Evolutionary conservation across 2,888 invertebrate genomes (phyloP).

Genomic region (Tipula lateralis): DNA sequence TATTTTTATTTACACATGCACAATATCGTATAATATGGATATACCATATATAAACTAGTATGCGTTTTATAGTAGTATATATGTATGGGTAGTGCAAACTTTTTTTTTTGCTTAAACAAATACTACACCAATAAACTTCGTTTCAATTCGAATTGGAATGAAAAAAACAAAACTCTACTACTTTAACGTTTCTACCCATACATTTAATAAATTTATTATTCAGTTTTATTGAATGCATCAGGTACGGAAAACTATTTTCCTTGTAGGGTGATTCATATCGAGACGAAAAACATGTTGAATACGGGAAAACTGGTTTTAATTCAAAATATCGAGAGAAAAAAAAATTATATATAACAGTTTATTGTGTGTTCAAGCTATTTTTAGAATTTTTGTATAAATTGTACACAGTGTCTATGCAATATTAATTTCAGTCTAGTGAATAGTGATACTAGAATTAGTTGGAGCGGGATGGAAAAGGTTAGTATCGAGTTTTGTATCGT

Average conservation of each 20-base stretch:
- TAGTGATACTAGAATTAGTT: too few relatives aligned
- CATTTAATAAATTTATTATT: background rate
- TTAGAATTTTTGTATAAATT: background rate
- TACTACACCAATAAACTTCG: background rate
- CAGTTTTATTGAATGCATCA: background rate
- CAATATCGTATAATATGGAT: background rate
- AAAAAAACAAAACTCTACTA: background rate
- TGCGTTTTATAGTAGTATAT: background rate
- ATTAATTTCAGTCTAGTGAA: too few relatives aligned
- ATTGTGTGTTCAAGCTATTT: background rate
- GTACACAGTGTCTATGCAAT: too few relatives aligned
- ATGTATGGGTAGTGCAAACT: background rate
- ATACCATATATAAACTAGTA: background rate
- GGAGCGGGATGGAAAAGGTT: too few relatives aligned
- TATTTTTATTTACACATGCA: conserved; percentile 3
- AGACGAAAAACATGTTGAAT: background rate
- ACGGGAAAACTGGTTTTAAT: background rate
- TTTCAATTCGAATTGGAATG: background rate
- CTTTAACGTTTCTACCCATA: background rate
- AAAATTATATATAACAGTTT: conserved; percentile 2
- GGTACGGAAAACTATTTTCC: background rate
- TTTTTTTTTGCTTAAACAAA: background rate
- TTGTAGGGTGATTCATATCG: background rate
- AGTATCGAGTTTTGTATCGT: too few relatives aligned
- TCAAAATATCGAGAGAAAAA: background rate